phyloP scores from a whole-genome alignment of 2,797 vertebrate genomes.

The Jordanella pulchra region DNA sequence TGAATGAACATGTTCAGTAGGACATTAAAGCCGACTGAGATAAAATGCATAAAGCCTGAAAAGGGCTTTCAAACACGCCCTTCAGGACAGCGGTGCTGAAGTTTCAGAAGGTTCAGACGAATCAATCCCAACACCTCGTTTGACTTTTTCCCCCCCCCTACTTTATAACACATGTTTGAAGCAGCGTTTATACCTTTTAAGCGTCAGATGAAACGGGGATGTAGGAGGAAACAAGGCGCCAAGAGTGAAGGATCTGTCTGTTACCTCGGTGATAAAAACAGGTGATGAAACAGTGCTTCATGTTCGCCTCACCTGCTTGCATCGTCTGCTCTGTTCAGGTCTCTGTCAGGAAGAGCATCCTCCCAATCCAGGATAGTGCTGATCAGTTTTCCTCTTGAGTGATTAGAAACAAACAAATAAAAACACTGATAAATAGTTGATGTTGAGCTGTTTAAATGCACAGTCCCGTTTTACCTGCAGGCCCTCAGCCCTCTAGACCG shows the following conservation, averaged over 20 bases:
- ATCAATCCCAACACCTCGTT: constrained; percentile 6
- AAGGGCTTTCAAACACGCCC: constrained; percentile 16
- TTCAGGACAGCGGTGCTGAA: neutral
- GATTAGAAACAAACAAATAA: neutral
- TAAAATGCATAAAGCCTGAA: constrained; percentile 3
- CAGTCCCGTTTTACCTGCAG: constrained; percentile 84
- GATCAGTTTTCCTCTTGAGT: constrained; percentile 88
- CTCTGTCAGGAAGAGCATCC: constrained; percentile 89
- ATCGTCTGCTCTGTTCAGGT: constrained; percentile 88
- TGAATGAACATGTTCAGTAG: constrained; percentile 4
- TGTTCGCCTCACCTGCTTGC: constrained; percentile 85
- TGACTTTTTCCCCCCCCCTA: constrained; percentile 6
- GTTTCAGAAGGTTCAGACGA: neutral
- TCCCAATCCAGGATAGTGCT: constrained; percentile 98
- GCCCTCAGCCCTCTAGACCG: constrained; percentile 90
- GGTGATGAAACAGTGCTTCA: constrained; percentile 1
- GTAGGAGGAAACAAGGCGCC: constrained; percentile 7
- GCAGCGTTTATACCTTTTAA: neutral
- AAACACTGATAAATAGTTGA: neutral
- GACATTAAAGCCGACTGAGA: constrained; percentile 17
- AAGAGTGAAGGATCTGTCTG: neutral
- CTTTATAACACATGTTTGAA: constrained; percentile 8
- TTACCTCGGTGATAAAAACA: neutral
- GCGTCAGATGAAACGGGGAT: constrained; percentile 3
- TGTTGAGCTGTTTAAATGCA: neutral